Evolutionary conservation across 2,797 vertebrate genomes (phyloP), one percentile per base, ranked within the genome.

Genomic region (Pogoniulus pusillus): DNA sequence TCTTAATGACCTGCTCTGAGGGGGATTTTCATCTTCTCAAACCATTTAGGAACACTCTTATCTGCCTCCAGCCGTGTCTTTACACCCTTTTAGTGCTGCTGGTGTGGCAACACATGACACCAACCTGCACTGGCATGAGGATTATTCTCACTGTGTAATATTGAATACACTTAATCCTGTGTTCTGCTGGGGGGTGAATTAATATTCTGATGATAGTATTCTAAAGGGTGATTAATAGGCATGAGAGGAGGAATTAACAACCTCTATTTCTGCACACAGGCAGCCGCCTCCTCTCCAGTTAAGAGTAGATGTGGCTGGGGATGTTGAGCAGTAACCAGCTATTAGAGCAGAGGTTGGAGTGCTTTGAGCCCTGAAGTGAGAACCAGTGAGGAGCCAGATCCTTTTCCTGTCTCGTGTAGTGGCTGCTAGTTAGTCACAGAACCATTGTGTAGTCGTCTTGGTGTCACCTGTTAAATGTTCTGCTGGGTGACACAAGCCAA

Each of bases 91-190:
- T 35, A 12, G 60, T 7, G 19, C 55, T 6, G 66, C 69, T 82
- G 73, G 9, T 58, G 34, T 88, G 92, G 73, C 71, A 69, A 43
- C 84, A 30, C 7, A 1, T 0, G 4, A 16, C 64, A 41, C 58
- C 79, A 75, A 34, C 69, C 54, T 53, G 43, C 9, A 15, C 58
- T 14, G 16, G 47, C 32, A 16, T 2, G 5, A 82, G 82, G 65
- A 2, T 83, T 30, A 4, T 27, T 90, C 80, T 30, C 1, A 1
- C 75, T 47, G 17, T 2, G 0, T 32, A 7, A 63, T 1, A 0
- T 27, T 7, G 53, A 59, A 4, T 4, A 20, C 15, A 5, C 17
- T 64, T 29, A 17, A 41, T 55, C 34, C 70, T 62, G 39, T 41
- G 59, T 49, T 66, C 66, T 89, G 43, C 77, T 75, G 70, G 75